Conservation (phyloP, 2,797 vertebrate genomes). For the Myotis findleyi region DNA sequence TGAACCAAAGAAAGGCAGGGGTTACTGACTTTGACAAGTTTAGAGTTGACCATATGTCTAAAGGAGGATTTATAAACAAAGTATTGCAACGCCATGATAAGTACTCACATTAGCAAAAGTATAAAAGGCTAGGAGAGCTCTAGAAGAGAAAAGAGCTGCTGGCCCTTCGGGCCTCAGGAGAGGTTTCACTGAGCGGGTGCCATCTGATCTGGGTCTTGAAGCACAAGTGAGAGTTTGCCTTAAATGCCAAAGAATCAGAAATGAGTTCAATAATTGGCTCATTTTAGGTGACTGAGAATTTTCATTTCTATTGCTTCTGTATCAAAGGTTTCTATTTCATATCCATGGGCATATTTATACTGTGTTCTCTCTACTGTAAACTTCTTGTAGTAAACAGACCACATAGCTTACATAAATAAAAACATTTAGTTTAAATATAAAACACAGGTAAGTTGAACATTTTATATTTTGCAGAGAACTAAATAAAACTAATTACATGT, state of each 20-base stretch:
- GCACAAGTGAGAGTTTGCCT: neutral
- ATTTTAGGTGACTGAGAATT: neutral
- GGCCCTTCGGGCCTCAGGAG: neutral
- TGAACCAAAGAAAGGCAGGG: neutral
- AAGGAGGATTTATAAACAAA: slow-evolving; percentile 5
- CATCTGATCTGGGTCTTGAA: neutral
- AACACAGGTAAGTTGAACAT: neutral
- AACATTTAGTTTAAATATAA: slow-evolving; percentile 26
- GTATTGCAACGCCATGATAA: neutral
- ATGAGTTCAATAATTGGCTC: neutral
- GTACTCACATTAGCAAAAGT: neutral
- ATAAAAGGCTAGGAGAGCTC: neutral
- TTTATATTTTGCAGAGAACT: slow-evolving; percentile 22
- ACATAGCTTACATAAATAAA: slow-evolving; percentile 10
- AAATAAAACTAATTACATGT: neutral
- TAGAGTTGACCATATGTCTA: neutral
- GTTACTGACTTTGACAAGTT: neutral
- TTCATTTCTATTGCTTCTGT: neutral
- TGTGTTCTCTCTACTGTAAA: neutral
- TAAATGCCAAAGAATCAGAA: neutral
- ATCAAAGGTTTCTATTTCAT: neutral
- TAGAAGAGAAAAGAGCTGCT: neutral
- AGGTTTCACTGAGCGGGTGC: neutral
- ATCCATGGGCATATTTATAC: neutral
- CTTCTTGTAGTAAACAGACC: neutral